Conservation (phyloP, 2,113 vertebrate genomes). For the Casuarius casuarius region DNA sequence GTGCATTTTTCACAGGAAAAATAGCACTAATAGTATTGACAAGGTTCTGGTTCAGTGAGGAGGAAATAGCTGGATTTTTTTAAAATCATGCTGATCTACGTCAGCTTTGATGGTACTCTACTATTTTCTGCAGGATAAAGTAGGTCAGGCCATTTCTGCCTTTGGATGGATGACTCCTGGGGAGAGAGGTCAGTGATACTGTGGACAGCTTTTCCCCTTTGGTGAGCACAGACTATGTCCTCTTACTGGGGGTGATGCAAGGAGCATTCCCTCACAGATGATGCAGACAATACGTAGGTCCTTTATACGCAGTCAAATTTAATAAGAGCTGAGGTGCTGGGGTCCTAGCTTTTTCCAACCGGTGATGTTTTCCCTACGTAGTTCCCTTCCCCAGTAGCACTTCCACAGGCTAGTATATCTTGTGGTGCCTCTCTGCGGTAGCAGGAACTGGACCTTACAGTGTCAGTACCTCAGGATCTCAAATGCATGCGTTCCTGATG, state of each 20-base stretch:
- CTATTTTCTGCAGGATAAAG: not conserved
- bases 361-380: not conserved
- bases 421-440: not conserved
- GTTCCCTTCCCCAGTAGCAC: not conserved
- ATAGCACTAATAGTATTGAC: not conserved
- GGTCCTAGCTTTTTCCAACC: not conserved
- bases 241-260: fast-evolving
- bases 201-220: not conserved
- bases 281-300: not conserved
- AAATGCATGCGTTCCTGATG: not conserved
- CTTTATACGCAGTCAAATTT: not conserved
- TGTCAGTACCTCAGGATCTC: not conserved
- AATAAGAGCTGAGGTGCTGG: not conserved
- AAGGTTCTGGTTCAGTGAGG: not conserved
- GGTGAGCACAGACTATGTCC: not conserved
- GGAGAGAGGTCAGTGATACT: not conserved
- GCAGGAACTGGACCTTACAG: not conserved
- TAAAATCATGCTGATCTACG: not conserved
- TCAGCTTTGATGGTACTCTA: not conserved
- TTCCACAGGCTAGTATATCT: not conserved
- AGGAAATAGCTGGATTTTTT: not conserved
- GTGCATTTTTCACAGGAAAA: not conserved
- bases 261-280: not conserved
- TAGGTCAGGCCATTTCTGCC: not conserved
- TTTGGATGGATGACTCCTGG: not conserved